phyloP scores from a whole-genome alignment of 2,888 invertebrate species.

The Exephanes ischioxanthus region DNA sequence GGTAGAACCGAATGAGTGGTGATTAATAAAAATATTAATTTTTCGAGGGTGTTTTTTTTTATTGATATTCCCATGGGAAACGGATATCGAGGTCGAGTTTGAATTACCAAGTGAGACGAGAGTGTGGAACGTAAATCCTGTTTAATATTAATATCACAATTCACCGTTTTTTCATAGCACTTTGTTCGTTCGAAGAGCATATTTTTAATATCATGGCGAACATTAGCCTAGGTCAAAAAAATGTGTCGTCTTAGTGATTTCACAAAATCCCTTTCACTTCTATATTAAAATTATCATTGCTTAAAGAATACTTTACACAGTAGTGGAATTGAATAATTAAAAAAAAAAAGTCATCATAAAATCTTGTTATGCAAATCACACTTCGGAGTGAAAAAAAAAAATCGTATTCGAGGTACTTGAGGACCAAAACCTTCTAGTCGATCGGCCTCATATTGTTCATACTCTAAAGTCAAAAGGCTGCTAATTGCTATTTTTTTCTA shows the following conservation, averaged over 20 bases:
- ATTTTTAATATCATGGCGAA: constrained; percentile 11
- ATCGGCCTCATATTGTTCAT: background rate
- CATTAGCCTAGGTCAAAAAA: background rate
- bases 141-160: constrained; percentile 68
- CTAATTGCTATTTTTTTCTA: background rate
- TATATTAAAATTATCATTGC: background rate
- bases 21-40: constrained; percentile 71
- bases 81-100: background rate
- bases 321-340: background rate
- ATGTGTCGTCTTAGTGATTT: background rate
- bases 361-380: background rate
- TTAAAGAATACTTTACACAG: background rate
- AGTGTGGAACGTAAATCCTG: constrained; percentile 16
- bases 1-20: constrained; percentile 49
- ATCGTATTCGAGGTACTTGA: background rate
- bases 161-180: constrained; percentile 9
- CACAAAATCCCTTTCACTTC: background rate
- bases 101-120: background rate
- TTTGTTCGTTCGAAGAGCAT: constrained; percentile 38
- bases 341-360: background rate
- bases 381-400: background rate
- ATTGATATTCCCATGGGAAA: background rate
- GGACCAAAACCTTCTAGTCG: too few relatives aligned
- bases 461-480: background rate
- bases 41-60: constrained; percentile 60